Conservation (phyloP, 1,140 invertebrate genomes). For the Anadara kagoshimensis region DNA sequence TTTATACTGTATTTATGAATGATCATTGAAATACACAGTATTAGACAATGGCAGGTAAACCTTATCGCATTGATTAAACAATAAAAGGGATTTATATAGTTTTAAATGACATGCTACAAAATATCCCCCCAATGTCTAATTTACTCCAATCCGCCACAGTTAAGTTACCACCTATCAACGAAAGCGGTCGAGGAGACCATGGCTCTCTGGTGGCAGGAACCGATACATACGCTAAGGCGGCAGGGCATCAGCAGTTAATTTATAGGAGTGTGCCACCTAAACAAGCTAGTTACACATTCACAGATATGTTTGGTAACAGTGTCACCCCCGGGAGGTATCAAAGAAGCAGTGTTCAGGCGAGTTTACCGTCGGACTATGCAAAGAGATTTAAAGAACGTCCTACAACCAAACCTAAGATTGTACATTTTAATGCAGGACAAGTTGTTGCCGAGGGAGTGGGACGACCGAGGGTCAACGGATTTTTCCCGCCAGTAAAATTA, state of each 20-base stretch:
- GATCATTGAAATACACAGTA: no score
- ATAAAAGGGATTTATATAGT: no score
- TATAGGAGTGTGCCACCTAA: slow-evolving; percentile 55
- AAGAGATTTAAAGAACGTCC: slow-evolving; percentile 47
- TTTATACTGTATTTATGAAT: no score
- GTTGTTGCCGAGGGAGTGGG: slow-evolving; percentile 17
- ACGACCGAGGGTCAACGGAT: slow-evolving; percentile 36
- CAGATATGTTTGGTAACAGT: slow-evolving; percentile 41
- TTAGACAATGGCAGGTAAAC: no score
- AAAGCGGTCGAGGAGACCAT: not conserved
- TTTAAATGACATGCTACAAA: no score
- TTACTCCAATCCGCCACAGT: slow-evolving; percentile 6
- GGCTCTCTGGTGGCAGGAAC: slow-evolving; percentile 1
- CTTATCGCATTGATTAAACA: no score
- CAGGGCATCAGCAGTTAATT: slow-evolving; percentile 25
- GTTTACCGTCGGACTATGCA: slow-evolving; percentile 47
- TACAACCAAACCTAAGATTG: slow-evolving; percentile 49
- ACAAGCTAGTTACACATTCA: slow-evolving; percentile 46
- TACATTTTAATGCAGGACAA: slow-evolving; percentile 46
- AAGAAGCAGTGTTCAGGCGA: slow-evolving; percentile 40
- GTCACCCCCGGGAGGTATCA: slow-evolving; percentile 20
- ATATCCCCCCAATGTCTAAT: no score
- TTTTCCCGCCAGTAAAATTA: slow-evolving; percentile 50
- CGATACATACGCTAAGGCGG: slow-evolving; percentile 14
- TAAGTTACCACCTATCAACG: slow-evolving; percentile 38